Conservation (phyloP, 2,797 vertebrate genomes). For the Myiotriccus ornatus region DNA sequence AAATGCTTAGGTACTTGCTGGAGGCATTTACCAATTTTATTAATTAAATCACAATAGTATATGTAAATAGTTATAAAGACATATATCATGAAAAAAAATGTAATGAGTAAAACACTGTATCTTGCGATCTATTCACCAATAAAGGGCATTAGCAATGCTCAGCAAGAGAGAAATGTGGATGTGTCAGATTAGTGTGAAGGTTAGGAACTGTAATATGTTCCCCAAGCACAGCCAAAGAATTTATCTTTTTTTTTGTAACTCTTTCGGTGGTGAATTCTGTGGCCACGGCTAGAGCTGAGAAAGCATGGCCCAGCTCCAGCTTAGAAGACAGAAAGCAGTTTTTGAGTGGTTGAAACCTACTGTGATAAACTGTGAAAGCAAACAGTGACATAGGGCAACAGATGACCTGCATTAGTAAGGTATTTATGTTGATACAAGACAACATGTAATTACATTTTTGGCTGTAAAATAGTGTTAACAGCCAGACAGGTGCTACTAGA, state of each 20-base stretch:
- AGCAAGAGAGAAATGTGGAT: background rate
- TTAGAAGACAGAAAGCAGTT: conserved; percentile 10
- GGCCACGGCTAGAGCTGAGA: background rate
- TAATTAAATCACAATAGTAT: background rate
- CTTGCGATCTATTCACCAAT: background rate
- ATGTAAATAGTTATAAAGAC: background rate
- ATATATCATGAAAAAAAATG: background rate
- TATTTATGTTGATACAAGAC: conserved; percentile 43
- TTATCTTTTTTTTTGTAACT: background rate
- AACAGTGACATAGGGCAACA: conserved; percentile 39
- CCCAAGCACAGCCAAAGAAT: background rate
- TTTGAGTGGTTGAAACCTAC: conserved; percentile 6
- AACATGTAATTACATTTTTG: conserved; percentile 27
- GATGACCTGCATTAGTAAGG: conserved; percentile 41
- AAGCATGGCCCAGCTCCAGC: conserved; percentile 36
- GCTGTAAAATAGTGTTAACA: conserved; percentile 48
- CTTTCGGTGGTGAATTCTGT: background rate
- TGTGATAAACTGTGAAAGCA: conserved; percentile 56
- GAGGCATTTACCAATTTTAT: background rate
- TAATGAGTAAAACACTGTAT: background rate
- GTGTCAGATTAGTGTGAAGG: background rate
- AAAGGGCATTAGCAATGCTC: background rate
- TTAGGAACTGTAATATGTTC: background rate
- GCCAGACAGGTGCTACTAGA: conserved; percentile 41
- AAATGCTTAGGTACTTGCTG: background rate